These are phyloP conservation scores for Glossophaga mutica DNA, from an alignment of 2,797 vertebrate genomes.

Conservation along the genomic window DNA sequence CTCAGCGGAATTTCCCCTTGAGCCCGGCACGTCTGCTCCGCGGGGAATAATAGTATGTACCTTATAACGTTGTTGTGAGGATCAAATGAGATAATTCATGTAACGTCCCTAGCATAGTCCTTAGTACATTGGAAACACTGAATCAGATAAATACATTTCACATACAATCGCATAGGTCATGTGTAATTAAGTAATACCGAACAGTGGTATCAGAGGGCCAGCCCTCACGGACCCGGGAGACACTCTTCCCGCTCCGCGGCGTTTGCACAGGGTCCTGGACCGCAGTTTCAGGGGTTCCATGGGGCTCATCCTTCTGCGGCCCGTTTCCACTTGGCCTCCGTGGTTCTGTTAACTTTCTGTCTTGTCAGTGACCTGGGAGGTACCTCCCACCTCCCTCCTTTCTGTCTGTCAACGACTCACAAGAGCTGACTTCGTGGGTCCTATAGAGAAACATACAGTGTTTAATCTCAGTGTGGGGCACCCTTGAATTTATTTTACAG, in stretches of 20 bases:
- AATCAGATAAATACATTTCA: not conserved
- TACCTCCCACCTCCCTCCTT: no score
- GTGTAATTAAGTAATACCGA: not conserved
- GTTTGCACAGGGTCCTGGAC: not conserved
- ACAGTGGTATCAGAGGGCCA: not conserved
- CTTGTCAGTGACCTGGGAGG: not conserved
- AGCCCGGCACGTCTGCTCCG: fast-evolving
- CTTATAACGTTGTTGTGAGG: not conserved
- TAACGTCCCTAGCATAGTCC: not conserved
- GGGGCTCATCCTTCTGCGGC: not conserved
- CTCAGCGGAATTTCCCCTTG: not conserved
- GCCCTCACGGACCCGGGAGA: no score
- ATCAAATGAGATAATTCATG: not conserved
- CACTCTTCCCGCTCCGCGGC: no score
- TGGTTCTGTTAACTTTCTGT: not conserved
- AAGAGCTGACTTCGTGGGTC: not conserved
- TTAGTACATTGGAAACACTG: not conserved
- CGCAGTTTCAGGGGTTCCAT: fast-evolving
- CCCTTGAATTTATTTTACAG: not conserved
- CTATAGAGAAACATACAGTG: not conserved
- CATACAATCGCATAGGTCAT: not conserved
- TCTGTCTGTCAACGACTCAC: not conserved
- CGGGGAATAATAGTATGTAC: not conserved
- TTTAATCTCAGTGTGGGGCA: not conserved
- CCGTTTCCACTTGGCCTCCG: not conserved